These are phyloP conservation scores for Cryptophagus acutangulus DNA, from an alignment of 2,888 invertebrate genomes.

Conservation along the genomic window DNA sequence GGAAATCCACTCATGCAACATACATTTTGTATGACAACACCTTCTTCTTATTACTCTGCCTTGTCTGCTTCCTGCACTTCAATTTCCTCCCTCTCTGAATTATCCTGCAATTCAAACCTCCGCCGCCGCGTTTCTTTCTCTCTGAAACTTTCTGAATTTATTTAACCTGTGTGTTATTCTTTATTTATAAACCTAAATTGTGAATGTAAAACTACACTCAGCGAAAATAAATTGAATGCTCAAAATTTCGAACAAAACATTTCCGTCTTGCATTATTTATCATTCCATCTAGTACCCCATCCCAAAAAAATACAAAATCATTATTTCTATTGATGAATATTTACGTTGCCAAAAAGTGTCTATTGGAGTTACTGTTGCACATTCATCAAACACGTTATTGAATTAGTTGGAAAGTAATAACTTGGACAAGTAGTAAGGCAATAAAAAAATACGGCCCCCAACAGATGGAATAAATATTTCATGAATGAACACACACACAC, in stretches of 20 bases:
- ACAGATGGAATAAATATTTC: conserved; percentile 8
- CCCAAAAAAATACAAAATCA: too few species aligned
- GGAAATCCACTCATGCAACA: conserved; percentile 44
- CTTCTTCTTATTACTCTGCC: conserved; percentile 29
- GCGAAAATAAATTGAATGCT: too few species aligned
- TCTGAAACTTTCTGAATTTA: conserved; percentile 16
- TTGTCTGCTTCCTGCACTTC: conserved; percentile 31
- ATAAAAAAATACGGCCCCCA: conserved; percentile 8
- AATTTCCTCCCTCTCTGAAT: conserved; percentile 34
- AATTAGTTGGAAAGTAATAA: conserved; percentile 7
- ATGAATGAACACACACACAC: conserved; percentile 2
- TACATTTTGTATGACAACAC: conserved; percentile 46
- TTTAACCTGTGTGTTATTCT: conserved; percentile 13
- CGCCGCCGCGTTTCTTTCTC: conserved; percentile 12
- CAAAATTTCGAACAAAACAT: too few species aligned
- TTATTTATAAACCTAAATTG: conserved; percentile 19
- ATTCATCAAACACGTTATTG: conserved; percentile 4
- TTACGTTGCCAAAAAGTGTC: too few species aligned
- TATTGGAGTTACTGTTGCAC: not conserved
- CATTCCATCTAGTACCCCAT: too few species aligned
- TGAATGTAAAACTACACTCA: too few species aligned
- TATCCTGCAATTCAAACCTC: conserved; percentile 16
- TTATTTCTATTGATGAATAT: too few species aligned
- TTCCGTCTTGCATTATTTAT: too few species aligned
- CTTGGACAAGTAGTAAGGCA: conserved; percentile 5